These are phyloP conservation scores for Oscheius sp. DNA, from an alignment of 2,888 invertebrate genomes.

Conservation along the genomic window DNA sequence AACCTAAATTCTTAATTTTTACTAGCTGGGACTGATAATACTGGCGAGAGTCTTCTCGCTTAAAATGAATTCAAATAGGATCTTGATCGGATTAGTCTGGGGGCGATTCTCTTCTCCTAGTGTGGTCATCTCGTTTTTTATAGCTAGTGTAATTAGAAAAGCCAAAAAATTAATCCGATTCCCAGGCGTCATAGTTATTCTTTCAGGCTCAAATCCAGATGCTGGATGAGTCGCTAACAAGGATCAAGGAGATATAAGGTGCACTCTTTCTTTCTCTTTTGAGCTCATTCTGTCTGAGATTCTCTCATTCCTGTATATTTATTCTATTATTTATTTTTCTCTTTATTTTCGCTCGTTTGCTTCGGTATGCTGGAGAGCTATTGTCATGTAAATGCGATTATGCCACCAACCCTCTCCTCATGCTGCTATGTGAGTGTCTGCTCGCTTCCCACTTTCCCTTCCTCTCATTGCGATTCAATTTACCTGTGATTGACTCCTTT, in stretches of 20 bases:
- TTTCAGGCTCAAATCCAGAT: slow-evolving; percentile 50
- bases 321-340: background rate
- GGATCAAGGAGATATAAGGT: slow-evolving; percentile 34
- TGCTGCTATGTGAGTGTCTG: too few relatives aligned
- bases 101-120: too few relatives aligned
- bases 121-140: too few relatives aligned
- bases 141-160: too few relatives aligned
- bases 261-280: too few relatives aligned
- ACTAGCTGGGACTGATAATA: too few relatives aligned
- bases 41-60: too few relatives aligned
- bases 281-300: background rate
- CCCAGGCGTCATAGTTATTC: background rate
- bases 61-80: too few relatives aligned
- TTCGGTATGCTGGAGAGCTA: background rate
- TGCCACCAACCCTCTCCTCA: slow-evolving; percentile 1
- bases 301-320: background rate
- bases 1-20: too few relatives aligned
- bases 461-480: slow-evolving; percentile 1
- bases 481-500: slow-evolving; percentile 8
- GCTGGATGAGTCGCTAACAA: slow-evolving; percentile 42
- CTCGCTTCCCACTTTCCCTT: background rate
- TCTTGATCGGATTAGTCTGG: too few relatives aligned
- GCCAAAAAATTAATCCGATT: too few relatives aligned
- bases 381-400: slow-evolving; percentile 26
- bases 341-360: slow-evolving; percentile 7